These are phyloP conservation scores for Lithophane ornitopus DNA, from an alignment of 2,888 invertebrate genomes.

Conservation along the genomic window DNA sequence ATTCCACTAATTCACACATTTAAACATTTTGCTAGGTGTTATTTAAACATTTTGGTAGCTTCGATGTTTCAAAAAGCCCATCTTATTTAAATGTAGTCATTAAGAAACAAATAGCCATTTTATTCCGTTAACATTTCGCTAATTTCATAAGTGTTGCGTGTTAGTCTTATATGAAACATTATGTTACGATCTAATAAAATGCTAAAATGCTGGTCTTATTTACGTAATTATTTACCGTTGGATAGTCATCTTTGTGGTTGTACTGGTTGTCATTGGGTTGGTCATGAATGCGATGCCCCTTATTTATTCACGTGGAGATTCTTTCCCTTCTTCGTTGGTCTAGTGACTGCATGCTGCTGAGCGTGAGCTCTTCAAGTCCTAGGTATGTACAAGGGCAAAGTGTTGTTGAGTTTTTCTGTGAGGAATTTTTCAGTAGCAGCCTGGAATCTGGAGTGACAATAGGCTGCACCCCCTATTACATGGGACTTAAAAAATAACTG, in stretches of 20 bases:
- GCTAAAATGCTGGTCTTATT: conserved; percentile 37
- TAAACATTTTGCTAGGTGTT: background rate
- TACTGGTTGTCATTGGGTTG: background rate
- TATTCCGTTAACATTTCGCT: conserved; percentile 54
- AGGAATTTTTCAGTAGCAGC: background rate
- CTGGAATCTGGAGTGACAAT: background rate
- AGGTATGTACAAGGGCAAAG: background rate
- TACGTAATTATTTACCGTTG: conserved; percentile 48
- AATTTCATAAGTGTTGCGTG: conserved; percentile 58
- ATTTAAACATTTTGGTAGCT: background rate
- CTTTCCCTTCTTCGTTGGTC: background rate
- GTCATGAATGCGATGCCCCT: background rate
- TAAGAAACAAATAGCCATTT: conserved; percentile 30
- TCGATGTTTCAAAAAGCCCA: conserved; percentile 3
- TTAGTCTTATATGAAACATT: conserved; percentile 22
- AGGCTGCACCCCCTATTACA: background rate
- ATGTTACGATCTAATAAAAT: conserved; percentile 38
- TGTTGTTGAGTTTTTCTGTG: background rate
- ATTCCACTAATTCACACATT: background rate
- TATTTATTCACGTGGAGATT: background rate
- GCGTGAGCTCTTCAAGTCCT: background rate
- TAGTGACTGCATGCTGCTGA: background rate
- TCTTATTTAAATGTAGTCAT: conserved; percentile 40
- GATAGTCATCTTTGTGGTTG: conserved; percentile 8
- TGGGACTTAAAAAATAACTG: background rate